phyloP scores from a whole-genome alignment of 2,888 invertebrate genomes.

The Argyresthia albistria region DNA sequence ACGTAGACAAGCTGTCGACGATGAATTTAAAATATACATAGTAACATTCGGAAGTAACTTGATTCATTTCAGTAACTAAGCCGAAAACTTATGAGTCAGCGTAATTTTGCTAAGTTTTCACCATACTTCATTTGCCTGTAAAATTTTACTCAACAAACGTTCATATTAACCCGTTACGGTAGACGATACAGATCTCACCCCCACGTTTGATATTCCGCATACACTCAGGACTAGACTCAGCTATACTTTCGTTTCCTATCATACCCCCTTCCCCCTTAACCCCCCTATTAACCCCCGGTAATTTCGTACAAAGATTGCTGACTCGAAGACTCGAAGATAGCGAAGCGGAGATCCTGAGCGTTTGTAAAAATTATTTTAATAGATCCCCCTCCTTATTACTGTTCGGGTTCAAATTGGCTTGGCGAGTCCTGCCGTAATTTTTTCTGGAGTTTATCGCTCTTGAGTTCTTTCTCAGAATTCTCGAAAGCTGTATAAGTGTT shows the following conservation, averaged over 20 bases:
- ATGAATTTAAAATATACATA: no score
- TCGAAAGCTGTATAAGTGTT: no score
- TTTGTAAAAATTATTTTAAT: constrained; percentile 18
- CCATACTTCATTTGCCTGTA: no score
- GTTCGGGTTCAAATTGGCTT: neutral
- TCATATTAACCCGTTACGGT: neutral
- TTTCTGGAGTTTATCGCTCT: no score
- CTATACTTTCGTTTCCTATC: neutral
- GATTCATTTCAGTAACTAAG: no score
- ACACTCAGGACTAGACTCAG: no score
- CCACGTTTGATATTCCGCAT: neutral
- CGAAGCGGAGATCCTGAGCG: neutral
- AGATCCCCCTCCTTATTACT: constrained; percentile 9
- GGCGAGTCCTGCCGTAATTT: neutral
- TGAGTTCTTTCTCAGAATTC: no score
- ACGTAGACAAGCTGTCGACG: no score
- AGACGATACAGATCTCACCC: neutral
- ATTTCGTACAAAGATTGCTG: constrained; percentile 16
- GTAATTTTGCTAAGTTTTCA: no score
- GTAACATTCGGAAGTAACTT: no score
- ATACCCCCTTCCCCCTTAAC: constrained; percentile 4
- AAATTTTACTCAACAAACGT: no score
- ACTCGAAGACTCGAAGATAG: constrained; percentile 10
- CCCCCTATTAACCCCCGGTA: constrained; percentile 14
- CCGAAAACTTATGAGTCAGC: no score